Evolutionary conservation across 2,797 vertebrate genomes (phyloP).

Genomic region (Takifugu rubripes): DNA sequence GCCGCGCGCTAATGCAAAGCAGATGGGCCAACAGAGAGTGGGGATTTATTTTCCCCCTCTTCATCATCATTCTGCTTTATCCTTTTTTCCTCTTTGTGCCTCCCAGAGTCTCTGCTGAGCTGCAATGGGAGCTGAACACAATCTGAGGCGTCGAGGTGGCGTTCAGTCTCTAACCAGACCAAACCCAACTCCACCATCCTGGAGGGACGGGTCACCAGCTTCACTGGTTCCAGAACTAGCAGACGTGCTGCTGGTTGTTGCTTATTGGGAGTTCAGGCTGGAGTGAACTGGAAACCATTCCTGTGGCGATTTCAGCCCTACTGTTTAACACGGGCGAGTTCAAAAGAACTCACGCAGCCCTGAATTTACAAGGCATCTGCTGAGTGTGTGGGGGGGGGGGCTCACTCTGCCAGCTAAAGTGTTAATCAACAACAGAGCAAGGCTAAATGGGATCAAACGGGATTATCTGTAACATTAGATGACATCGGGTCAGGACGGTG

Average conservation of each 20-base stretch:
- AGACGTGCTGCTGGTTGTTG: no score
- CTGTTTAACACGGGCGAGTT: no score
- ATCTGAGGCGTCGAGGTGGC: no score
- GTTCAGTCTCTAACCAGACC: no score
- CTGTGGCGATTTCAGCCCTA: no score
- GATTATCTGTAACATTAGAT: slow-evolving; percentile 36
- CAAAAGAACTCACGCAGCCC: no score
- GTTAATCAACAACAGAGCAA: slow-evolving; percentile 40
- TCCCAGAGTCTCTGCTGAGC: slow-evolving; percentile 40
- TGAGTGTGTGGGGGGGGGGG: slow-evolving; percentile 57
- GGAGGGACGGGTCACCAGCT: no score
- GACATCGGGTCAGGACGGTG: slow-evolving; percentile 37
- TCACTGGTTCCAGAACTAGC: no score
- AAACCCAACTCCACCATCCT: no score
- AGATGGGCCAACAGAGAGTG: slow-evolving; percentile 58
- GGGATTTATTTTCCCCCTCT: slow-evolving; percentile 39
- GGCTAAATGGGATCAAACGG: slow-evolving; percentile 33
- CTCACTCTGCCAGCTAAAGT: slow-evolving; percentile 20
- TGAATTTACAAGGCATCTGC: slow-evolving; percentile 67
- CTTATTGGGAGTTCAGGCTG: no score
- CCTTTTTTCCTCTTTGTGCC: slow-evolving; percentile 7
- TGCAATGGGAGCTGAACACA: no score
- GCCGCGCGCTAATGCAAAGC: slow-evolving; percentile 63
- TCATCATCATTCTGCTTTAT: slow-evolving; percentile 12
- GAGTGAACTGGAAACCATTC: no score